These are phyloP conservation scores for Tridacna crocea DNA, from an alignment of 2,888 invertebrate species.

Conservation along the genomic window DNA sequence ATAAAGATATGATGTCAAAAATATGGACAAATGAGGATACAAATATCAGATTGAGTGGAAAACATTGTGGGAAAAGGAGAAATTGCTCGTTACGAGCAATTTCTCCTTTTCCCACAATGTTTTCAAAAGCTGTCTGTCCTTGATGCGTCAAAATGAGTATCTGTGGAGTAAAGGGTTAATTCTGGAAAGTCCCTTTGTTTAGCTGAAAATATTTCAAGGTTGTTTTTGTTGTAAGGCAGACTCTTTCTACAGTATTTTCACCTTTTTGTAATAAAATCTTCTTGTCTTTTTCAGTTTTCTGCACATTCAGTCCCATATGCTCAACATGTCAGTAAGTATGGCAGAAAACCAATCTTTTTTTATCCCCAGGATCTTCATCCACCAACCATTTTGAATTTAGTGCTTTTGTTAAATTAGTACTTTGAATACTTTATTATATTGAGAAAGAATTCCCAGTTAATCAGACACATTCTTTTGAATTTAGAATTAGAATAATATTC, in stretches of 20 bases:
- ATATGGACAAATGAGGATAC: no score
- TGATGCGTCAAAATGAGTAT: no score
- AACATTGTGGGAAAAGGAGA: no score
- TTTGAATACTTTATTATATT: no score
- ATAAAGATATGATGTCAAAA: no score
- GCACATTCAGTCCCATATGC: conserved; percentile 98
- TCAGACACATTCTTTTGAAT: not conserved
- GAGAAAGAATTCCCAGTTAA: not conserved
- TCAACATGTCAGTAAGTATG: conserved; percentile 93
- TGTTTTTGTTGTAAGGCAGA: not conserved
- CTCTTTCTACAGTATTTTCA: not conserved
- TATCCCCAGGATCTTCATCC: not conserved
- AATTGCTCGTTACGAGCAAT: no score
- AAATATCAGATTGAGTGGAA: no score
- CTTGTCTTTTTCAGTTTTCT: conserved; percentile 91
- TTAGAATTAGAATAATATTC: not conserved
- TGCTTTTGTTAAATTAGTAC: no score
- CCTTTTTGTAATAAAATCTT: not conserved
- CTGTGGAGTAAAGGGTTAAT: no score
- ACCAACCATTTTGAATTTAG: not conserved
- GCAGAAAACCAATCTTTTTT: not conserved
- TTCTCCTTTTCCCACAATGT: no score
- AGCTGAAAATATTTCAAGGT: not conserved
- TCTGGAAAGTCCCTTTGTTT: no score
- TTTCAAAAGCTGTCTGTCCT: no score